These are phyloP conservation scores for Stegodyphus mimosarum DNA, from an alignment of 1,140 invertebrate genomes.

Conservation along the genomic window DNA sequence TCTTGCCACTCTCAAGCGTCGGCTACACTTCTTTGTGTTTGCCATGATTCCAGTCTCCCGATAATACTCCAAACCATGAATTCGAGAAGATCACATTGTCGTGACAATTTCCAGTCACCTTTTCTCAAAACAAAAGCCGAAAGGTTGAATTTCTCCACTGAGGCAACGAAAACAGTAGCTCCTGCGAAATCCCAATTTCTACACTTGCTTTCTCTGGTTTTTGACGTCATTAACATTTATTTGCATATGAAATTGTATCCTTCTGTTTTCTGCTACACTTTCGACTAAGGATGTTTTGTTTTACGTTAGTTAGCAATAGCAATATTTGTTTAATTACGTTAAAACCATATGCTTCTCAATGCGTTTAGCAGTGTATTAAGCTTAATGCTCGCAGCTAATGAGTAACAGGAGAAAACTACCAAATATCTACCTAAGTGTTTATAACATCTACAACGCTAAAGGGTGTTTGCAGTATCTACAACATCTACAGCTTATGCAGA, in stretches of 20 bases:
- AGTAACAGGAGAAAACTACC: no score
- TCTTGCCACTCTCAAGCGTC: neutral
- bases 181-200: neutral
- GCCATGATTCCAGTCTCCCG: neutral
- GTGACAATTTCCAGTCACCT: neutral
- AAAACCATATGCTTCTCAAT: no score
- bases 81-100: neutral
- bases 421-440: no score
- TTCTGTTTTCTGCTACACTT: no score
- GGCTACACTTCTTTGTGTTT: neutral
- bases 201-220: neutral
- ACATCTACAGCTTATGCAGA: no score
- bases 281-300: no score
- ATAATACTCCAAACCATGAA: neutral
- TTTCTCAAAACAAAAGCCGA: neutral
- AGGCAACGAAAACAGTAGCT: neutral
- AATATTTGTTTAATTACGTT: no score
- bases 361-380: no score
- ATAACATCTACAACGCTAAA: no score
- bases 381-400: no score
- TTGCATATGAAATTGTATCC: neutral
- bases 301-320: no score
- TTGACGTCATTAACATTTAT: neutral
- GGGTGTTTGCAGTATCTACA: no score
- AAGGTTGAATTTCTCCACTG: neutral